phyloP scores from a whole-genome alignment of 2,113 vertebrate species.

The Castor canadensis region DNA sequence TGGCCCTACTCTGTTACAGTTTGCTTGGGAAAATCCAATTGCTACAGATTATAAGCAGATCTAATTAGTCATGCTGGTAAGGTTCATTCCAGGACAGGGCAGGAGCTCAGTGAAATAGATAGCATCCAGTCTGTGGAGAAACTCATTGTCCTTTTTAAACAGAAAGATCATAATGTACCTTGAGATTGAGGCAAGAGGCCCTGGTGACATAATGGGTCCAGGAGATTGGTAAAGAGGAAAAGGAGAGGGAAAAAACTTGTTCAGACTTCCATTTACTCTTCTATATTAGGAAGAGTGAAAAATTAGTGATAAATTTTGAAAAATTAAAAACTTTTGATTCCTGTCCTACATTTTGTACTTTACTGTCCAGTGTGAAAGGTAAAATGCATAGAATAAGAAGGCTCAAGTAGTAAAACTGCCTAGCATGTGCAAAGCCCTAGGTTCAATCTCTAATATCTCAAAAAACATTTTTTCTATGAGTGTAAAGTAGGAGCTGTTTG shows the following conservation, averaged over 20 bases:
- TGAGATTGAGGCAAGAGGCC: not conserved
- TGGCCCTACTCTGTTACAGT: not conserved
- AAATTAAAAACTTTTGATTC: not conserved
- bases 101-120: not conserved
- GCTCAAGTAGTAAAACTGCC: too few relatives aligned
- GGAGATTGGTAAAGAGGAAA: not conserved
- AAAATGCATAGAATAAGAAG: not conserved
- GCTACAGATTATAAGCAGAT: slow-evolving; percentile 16
- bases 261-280: not conserved
- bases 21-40: slow-evolving; percentile 45
- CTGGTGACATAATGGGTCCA: not conserved
- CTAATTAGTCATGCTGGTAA: not conserved
- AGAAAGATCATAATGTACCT: not conserved
- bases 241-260: not conserved
- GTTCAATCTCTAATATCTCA: too few relatives aligned
- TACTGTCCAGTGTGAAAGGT: slow-evolving; percentile 15
- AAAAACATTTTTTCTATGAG: too few relatives aligned
- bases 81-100: not conserved
- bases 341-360: not conserved
- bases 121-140: not conserved
- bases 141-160: not conserved
- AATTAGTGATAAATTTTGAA: not conserved
- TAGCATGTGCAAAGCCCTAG: too few relatives aligned
- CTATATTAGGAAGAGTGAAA: not conserved
- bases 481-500: too few relatives aligned